These are phyloP conservation scores for Pecten maximus DNA, from an alignment of 2,888 invertebrate species.

Conservation along the genomic window DNA sequence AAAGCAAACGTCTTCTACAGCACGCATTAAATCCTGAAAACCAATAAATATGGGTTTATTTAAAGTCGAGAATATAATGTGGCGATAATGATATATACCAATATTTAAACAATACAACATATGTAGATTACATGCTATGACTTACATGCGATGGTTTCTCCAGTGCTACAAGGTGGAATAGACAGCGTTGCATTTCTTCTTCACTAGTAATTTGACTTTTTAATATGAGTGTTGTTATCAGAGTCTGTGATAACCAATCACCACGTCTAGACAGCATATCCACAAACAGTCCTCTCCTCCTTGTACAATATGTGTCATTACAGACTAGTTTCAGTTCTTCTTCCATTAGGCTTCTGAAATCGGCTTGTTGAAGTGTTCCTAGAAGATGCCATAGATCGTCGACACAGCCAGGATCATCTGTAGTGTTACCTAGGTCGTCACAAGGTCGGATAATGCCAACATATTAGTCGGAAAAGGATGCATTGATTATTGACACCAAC, in stretches of 20 bases:
- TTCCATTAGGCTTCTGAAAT: conserved; percentile 17
- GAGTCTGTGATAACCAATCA: conserved; percentile 30
- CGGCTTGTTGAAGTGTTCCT: background rate
- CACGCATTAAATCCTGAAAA: background rate
- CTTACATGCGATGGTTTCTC: conserved; percentile 27
- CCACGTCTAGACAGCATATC: conserved; percentile 38
- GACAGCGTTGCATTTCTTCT: conserved; percentile 30
- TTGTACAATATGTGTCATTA: conserved; percentile 10
- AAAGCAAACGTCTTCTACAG: background rate
- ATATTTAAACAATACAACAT: no score
- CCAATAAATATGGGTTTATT: no score
- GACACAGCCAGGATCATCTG: conserved; percentile 33
- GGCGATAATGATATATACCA: background rate
- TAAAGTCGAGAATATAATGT: background rate
- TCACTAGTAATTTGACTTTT: conserved; percentile 21
- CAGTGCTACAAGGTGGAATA: conserved; percentile 5
- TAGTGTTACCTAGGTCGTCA: background rate
- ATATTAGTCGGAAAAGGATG: background rate
- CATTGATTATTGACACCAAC: no score
- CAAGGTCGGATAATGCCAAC: background rate
- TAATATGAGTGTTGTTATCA: background rate
- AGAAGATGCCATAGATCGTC: conserved; percentile 26
- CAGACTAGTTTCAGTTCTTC: conserved; percentile 2
- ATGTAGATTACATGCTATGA: background rate
- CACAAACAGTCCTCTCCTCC: conserved; percentile 38